Evolutionary conservation across 2,797 vertebrate species (phyloP).

Genomic region (Anguilla obscura): DNA sequence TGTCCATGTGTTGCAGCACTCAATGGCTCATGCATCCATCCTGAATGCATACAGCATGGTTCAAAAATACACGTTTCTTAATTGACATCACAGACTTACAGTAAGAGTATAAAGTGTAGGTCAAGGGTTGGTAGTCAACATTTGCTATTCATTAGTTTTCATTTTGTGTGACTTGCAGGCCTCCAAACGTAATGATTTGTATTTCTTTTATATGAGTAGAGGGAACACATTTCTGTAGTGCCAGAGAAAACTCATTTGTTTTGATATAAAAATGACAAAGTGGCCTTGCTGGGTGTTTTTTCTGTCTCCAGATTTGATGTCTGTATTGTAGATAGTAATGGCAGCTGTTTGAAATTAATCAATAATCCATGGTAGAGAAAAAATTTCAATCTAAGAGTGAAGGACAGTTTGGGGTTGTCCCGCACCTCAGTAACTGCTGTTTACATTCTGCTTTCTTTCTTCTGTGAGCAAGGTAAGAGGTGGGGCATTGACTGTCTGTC

Average conservation of each 20-base stretch:
- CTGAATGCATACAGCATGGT: no score
- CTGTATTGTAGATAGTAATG: neutral
- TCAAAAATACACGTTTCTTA: neutral
- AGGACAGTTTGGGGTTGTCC: neutral
- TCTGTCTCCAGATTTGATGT: neutral
- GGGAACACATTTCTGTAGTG: neutral
- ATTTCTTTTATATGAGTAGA: neutral
- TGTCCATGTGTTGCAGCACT: no score
- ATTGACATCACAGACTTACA: neutral
- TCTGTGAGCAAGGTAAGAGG: neutral
- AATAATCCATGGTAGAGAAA: neutral
- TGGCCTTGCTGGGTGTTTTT: neutral
- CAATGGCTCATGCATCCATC: no score
- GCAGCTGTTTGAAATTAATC: neutral
- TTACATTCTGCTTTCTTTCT: neutral
- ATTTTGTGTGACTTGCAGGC: neutral
- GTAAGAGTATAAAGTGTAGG: neutral
- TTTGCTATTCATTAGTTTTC: constrained; percentile 2
- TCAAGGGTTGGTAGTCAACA: neutral
- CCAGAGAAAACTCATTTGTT: constrained; percentile 10
- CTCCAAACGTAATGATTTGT: constrained; percentile 10
- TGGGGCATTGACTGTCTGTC: neutral
- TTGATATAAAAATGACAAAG: constrained; percentile 15
- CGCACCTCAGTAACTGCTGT: neutral
- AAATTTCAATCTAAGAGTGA: neutral